Evolutionary conservation across 1,140 invertebrate genomes (phyloP), one percentile per base, ranked within the genome.

Genomic region (Alviniconcha marisindica): DNA sequence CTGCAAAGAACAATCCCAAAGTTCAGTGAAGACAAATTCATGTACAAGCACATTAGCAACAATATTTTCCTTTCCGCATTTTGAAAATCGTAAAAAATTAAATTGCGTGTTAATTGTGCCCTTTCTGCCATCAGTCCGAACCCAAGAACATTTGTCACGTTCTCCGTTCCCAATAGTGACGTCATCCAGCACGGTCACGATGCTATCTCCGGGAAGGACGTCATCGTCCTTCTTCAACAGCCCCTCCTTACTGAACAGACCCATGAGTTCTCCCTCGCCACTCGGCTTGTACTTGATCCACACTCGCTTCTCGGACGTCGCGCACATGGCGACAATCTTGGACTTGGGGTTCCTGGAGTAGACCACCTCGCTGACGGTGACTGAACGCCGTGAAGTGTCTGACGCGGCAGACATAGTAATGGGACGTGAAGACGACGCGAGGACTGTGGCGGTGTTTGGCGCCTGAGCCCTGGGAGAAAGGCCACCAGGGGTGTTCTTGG

Each of bases 301-400:
- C 40, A 76, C 21, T 28, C 31, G 42, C 24, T 51, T 15, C 10
- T 51, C 21, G 73, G n/a, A 31, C n/a, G 33, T 76, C 2, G 73
- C 42, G 28, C 73, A 76, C 24, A 76, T 76, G 31, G 42, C 73
- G 24, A 51, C 12, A 12, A 76, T n/a, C 28, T 0, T 14, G 15
- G 73, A 76, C 31, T 48, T 2, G 1, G 24, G 38, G 44, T 76
- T 76, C n/a, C 51, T 48, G 33, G 73, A 76, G 33, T 76, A 76
- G 73, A 76, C n/a, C 3, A 51, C 28, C 73, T 74, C 71, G 24
- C 21, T 5, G 7, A 60, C 56, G 24, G 7, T 60, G 56, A n/a
- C 15, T n/a, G 18, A 60, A 0, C 7, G n/a, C 21, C 0, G 56
- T 24, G 4, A 18, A 24, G 56, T 18, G 21, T n/a, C 28, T 18